phyloP scores from a whole-genome alignment of 2,888 invertebrate genomes.

The Anthophora plumipes region DNA sequence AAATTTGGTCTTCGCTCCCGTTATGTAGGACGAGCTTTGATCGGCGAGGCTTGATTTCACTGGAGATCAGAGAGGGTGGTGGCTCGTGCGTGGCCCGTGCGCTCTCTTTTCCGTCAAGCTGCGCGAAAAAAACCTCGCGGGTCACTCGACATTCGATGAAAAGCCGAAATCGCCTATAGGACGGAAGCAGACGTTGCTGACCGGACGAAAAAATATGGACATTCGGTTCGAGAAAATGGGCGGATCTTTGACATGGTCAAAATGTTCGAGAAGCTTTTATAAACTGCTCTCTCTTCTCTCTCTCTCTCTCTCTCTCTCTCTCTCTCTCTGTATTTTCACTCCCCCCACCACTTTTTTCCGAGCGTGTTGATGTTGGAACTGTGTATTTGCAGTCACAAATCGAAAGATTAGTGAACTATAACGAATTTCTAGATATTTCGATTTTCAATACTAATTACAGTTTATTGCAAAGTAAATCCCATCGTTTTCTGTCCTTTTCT shows the following conservation, averaged over 20 bases:
- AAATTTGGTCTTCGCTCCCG: slow-evolving; percentile 37
- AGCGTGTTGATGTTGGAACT: background rate
- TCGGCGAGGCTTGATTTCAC: slow-evolving; percentile 52
- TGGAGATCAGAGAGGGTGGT: slow-evolving; percentile 44
- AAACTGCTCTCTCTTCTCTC: background rate
- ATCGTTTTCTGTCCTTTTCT: too few relatives aligned
- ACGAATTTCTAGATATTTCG: too few relatives aligned
- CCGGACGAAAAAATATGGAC: slow-evolving; percentile 28
- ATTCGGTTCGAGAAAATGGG: background rate
- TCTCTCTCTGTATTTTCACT: background rate
- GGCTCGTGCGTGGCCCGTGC: slow-evolving; percentile 5
- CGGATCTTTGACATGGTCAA: background rate
- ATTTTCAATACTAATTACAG: too few relatives aligned
- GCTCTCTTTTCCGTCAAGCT: slow-evolving; percentile 24
- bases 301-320: background rate
- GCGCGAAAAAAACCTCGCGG: slow-evolving; percentile 51
- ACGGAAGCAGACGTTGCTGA: slow-evolving; percentile 15
- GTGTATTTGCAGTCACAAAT: slow-evolving; percentile 37
- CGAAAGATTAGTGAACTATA: too few relatives aligned
- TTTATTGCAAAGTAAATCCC: too few relatives aligned
- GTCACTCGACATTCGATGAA: slow-evolving; percentile 72
- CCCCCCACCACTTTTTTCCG: background rate
- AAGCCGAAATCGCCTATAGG: slow-evolving; percentile 45
- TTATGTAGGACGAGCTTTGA: slow-evolving; percentile 57
- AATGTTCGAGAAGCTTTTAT: slow-evolving; percentile 27